Percentiles rank a stretch among this genome's conserved stretches.
These are phyloP conservation scores for Lordiphosa mommai DNA, from an alignment of 1,140 invertebrate genomes.

Conservation along the genomic window DNA sequence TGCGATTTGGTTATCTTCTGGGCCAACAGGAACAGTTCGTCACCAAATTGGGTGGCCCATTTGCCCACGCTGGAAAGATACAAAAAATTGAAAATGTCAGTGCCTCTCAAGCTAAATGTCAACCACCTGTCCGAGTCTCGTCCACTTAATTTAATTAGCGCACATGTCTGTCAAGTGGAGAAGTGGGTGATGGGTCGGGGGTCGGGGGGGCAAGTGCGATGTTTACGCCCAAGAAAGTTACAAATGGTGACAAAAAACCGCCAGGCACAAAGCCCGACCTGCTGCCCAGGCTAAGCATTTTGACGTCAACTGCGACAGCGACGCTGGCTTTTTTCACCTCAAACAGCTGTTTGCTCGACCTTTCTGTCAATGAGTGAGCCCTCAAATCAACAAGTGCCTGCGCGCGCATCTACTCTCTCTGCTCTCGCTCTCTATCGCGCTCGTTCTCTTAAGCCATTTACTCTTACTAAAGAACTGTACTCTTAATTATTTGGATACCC, in stretches of 20 bases:
- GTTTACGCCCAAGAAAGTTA: constrained; percentile 28
- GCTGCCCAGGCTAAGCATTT: too few relatives aligned
- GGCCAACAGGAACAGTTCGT: constrained; percentile 83
- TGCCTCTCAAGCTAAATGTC: constrained; percentile 32
- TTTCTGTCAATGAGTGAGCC: constrained; percentile 1
- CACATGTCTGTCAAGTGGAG: constrained; percentile 46
- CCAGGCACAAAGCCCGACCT: too few relatives aligned
- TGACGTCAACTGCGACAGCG: constrained; percentile 5
- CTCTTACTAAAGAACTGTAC: constrained; percentile 18
- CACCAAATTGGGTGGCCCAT: constrained; percentile 83
- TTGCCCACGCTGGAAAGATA: constrained; percentile 80
- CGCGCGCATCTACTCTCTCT: constrained; percentile 40
- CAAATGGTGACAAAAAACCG: neutral
- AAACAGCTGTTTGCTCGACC: constrained; percentile 40
- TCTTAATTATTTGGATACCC: constrained; percentile 4
- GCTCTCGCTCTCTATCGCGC: neutral
- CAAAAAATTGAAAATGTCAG: neutral
- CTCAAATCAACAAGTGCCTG: constrained; percentile 67
- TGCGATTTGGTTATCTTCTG: constrained; percentile 82
- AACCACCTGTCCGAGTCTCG: constrained; percentile 68
- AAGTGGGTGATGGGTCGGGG: constrained; percentile 9
- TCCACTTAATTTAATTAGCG: constrained; percentile 65
- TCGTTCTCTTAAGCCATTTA: neutral
- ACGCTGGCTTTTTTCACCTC: constrained; percentile 27
- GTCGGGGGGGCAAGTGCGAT: neutral